phyloP scores from a whole-genome alignment of 2,113 vertebrate genomes.

The Pogona vitticeps region DNA sequence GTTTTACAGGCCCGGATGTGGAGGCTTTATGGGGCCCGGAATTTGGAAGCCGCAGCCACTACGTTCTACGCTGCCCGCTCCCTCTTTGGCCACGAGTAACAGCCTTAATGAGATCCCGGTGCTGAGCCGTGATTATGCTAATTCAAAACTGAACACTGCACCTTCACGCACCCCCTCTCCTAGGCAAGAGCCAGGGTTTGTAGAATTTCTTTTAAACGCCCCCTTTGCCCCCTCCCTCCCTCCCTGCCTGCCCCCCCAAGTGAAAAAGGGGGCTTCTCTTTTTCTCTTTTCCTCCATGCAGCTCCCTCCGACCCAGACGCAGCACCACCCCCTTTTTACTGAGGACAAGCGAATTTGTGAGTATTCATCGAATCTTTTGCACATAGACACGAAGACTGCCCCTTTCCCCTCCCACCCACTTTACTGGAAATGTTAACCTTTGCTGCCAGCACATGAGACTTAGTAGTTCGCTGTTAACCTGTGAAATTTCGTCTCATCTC shows the following conservation, averaged over 20 bases:
- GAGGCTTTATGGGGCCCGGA: too few relatives aligned
- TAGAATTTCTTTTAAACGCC: constrained; percentile 28
- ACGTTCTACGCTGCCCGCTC: too few relatives aligned
- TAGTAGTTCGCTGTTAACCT: neutral
- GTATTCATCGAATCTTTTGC: too few relatives aligned
- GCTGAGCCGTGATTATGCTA: neutral
- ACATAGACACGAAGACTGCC: too few relatives aligned
- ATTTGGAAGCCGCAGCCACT: too few relatives aligned
- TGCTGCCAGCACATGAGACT: neutral
- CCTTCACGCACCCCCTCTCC: neutral
- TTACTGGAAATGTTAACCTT: neutral
- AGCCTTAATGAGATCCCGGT: neutral
- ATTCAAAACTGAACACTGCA: constrained; percentile 12
- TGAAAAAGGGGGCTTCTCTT: constrained; percentile 25
- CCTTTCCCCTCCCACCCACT: neutral
- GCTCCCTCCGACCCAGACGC: neutral
- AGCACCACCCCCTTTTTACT: neutral
- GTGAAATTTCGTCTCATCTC: neutral
- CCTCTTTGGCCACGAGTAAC: too few relatives aligned
- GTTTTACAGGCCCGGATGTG: neutral
- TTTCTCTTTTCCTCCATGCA: neutral
- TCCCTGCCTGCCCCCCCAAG: too few relatives aligned
- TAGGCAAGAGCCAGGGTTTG: constrained; percentile 12
- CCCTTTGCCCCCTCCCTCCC: constrained; percentile 1
- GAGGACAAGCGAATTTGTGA: too few relatives aligned